Base-by-base conservation (phyloP, 2,113 vertebrate species). In the Pyrgilauda ruficollis region DNA sequence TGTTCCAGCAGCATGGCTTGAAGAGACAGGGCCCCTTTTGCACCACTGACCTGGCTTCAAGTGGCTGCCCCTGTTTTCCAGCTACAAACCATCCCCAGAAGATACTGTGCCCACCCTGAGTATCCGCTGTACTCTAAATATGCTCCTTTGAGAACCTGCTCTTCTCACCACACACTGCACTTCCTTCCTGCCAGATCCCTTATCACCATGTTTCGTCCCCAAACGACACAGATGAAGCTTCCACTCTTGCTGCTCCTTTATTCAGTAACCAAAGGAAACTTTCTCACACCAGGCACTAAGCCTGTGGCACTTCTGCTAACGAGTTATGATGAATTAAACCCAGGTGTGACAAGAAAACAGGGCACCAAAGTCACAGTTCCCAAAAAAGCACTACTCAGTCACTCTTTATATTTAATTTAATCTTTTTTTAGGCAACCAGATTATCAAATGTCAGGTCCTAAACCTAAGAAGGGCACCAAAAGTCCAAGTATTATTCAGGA, bases 101-200 rank as follows among this genome's bases (percentile, higher is more conserved):
- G 63, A 58, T 5, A 19, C 13, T 37, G 56, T 30, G 44, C 59
- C 33, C 18, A 5, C 20, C 49, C 31, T 4, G 16, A 66, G 19
- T 31, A 76, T 15, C 63, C 30, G 20, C 43, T 50, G 37, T 11
- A 26, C 43, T 75, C 15, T 7, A 49, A 56, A 17, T 31, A 93
- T 2, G 27, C 30, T 41, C 47, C 52, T 58, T 20, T 24, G 35
- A 77, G 31, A 77, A 56, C 64, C 35, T 50, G 50, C 41, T 72
- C 78, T 53, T 79, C 70, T 88, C 50, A 66, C 63, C 43, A 20
- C 2, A 7, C 53, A 13, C 21, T 22, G 67, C 2, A 2, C 52
- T 88, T 92, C 90, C 92, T 93, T 93, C 90, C 88, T 92, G 75
- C n/a, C 64, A 90, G 63, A 62, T 58, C 52, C 18, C 27, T 87